Percentiles rank a stretch among this genome's conserved stretches.
Conservation (phyloP, 2,888 invertebrate genomes). For the Microctonus brassicae region DNA sequence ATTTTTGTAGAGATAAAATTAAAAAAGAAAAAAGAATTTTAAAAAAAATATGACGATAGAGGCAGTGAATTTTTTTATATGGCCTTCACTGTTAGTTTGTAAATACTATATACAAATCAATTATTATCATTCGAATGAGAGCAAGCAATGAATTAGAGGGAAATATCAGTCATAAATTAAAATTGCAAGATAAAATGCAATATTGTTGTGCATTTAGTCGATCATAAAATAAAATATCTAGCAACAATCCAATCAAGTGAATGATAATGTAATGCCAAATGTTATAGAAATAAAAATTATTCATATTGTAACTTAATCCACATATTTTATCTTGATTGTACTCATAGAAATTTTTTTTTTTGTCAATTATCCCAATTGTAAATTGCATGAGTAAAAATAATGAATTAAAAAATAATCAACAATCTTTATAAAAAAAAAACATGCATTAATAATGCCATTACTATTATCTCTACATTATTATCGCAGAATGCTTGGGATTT, state of each 20-base stretch:
- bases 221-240: conserved; percentile 27
- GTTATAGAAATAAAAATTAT: conserved; percentile 45
- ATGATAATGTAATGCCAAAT: conserved; percentile 42
- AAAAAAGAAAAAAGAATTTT: neutral
- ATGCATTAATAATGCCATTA: neutral
- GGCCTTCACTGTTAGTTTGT: neutral
- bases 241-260: conserved; percentile 35
- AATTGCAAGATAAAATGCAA: neutral
- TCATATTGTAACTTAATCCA: conserved; percentile 36
- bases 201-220: neutral
- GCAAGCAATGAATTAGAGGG: neutral
- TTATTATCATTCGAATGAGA: neutral
- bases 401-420: neutral
- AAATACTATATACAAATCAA: conserved; percentile 1
- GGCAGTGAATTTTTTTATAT: conserved; percentile 10
- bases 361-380: no score
- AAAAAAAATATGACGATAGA: neutral
- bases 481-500: neutral
- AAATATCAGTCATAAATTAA: neutral
- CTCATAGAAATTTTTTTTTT: neutral
- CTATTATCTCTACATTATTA: neutral
- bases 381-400: neutral
- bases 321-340: neutral
- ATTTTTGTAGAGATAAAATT: neutral
- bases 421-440: neutral